phyloP scores from a whole-genome alignment of 2,113 vertebrate species.

The Nipponia nippon region DNA sequence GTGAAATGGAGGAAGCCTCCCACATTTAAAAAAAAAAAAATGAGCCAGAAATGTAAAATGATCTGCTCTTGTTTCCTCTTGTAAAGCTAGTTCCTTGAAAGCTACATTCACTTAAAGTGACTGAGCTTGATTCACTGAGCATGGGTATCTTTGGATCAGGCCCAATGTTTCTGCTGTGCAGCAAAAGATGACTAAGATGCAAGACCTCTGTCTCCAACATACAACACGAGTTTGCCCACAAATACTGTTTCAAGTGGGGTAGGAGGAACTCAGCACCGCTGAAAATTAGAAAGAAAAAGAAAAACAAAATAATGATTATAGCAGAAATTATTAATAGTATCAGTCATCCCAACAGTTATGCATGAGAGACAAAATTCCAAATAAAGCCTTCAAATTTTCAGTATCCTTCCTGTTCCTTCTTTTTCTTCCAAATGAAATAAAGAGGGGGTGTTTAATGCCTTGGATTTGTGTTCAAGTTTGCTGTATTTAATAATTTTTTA shows the following conservation, averaged over 20 bases:
- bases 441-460: neutral
- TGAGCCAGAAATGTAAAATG: neutral
- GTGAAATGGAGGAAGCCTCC: neutral
- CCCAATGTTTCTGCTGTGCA: neutral
- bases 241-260: neutral
- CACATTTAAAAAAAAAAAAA: neutral
- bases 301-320: neutral
- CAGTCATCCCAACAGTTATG: neutral
- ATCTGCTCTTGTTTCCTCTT: neutral
- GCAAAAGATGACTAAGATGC: neutral
- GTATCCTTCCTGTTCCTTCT: neutral
- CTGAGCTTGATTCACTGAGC: neutral
- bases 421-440: neutral
- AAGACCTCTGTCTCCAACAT: neutral
- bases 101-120: neutral
- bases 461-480: neutral
- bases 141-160: neutral
- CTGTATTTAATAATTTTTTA: neutral
- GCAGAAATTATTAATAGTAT: neutral
- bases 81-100: neutral
- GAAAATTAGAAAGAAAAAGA: neutral
- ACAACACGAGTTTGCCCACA: neutral
- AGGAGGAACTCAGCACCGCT: neutral
- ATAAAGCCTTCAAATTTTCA: neutral
- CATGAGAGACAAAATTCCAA: neutral